Conservation (phyloP, 2,113 vertebrate species). For the Meleagris gallopavo region DNA sequence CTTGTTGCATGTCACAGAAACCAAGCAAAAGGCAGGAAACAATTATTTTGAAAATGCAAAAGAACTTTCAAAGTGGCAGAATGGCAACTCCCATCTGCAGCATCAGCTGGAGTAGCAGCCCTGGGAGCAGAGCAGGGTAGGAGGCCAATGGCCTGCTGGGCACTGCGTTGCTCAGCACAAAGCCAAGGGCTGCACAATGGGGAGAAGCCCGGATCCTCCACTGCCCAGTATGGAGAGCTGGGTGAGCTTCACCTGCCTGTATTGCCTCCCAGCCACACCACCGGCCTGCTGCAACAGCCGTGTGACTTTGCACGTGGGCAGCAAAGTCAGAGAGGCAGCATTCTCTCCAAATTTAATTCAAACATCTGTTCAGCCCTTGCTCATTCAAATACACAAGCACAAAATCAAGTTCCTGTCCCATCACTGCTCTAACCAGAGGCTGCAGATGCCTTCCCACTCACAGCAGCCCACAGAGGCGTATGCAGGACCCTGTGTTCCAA, state of each 20-base stretch:
- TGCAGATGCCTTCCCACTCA: not conserved
- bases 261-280: not conserved
- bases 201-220: not conserved
- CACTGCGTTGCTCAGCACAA: not conserved
- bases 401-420: not conserved
- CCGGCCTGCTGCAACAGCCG: not conserved
- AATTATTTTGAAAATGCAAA: not conserved
- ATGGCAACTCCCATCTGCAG: fast-evolving
- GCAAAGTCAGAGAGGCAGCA: not conserved
- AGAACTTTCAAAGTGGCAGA: not conserved
- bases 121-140: not conserved
- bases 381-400: not conserved
- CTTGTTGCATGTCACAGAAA: not conserved
- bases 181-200: not conserved
- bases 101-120: not conserved
- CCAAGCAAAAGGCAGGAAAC: not conserved
- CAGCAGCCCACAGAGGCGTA: not conserved
- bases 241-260: not conserved
- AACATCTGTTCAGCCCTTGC: not conserved
- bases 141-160: not conserved
- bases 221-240: not conserved
- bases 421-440: not conserved
- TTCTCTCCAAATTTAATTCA: not conserved
- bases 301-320: not conserved
- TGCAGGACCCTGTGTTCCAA: not conserved